Percentiles rank a stretch among this genome's conserved stretches.
These are phyloP conservation scores for Heteromurus nitidus DNA, from an alignment of 2,888 invertebrate genomes.

Conservation along the genomic window DNA sequence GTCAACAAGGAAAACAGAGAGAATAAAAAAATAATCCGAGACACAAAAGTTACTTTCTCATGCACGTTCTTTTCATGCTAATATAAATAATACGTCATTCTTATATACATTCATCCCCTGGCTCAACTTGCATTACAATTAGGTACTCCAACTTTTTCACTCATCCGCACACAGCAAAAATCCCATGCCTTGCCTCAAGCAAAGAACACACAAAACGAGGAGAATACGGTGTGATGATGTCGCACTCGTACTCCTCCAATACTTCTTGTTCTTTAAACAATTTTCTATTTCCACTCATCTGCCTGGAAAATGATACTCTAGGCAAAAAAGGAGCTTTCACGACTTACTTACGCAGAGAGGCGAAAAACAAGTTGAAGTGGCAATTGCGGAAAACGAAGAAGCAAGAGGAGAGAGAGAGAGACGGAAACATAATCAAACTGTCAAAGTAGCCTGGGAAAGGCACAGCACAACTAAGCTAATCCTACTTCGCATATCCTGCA, in stretches of 20 bases:
- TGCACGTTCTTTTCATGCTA: background rate
- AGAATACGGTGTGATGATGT: no score
- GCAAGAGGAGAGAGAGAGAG: no score
- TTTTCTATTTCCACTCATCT: slow-evolving; percentile 7
- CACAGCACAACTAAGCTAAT: slow-evolving; percentile 10
- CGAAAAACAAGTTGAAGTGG: background rate
- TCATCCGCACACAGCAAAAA: background rate
- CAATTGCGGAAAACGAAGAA: background rate
- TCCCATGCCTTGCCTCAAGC: background rate
- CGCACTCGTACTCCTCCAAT: background rate
- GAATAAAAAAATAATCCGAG: slow-evolving; percentile 8
- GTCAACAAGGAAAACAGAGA: no score
- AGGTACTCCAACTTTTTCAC: slow-evolving; percentile 4
- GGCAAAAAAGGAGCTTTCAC: background rate
- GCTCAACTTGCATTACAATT: slow-evolving; percentile 18
- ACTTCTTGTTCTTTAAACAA: background rate
- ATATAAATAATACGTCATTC: no score
- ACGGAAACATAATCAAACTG: slow-evolving; percentile 45
- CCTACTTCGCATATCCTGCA: no score
- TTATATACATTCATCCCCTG: background rate
- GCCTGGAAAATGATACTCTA: background rate
- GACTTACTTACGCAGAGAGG: background rate
- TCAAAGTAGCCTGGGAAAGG: slow-evolving; percentile 36
- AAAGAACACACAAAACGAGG: no score
- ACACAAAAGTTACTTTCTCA: slow-evolving; percentile 4